A percentile compares a stretch with the other conserved stretches of the same genome.
phyloP scores from a whole-genome alignment of 92 coral and sea anemone genomes.

The Plumapathes pennacea region DNA sequence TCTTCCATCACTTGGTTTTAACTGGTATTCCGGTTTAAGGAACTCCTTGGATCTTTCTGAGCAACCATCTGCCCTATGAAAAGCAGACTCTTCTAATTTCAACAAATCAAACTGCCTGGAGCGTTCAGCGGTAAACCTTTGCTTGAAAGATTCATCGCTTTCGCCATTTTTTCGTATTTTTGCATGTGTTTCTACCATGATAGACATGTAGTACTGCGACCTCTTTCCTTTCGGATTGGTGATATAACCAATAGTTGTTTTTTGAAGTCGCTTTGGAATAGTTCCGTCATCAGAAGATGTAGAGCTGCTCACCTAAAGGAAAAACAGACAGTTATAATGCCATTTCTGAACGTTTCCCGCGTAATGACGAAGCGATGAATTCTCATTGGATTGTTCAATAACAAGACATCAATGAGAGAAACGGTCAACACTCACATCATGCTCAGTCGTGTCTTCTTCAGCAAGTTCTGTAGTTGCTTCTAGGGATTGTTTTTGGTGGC shows the following conservation, averaged over 20 bases:
- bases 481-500: constrained; percentile 18
- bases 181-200: constrained; percentile 1
- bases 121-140: constrained; percentile 22
- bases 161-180: constrained; percentile 30
- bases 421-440: no score
- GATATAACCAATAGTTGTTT: constrained; percentile 1
- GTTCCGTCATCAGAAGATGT: constrained; percentile 6
- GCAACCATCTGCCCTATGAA: constrained; percentile 3
- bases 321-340: constrained; percentile 1
- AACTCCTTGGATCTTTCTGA: constrained; percentile 7
- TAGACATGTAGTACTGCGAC: constrained; percentile 6
- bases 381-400: no score
- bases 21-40: constrained; percentile 1
- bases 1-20: neutral
- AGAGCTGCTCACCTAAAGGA: constrained; percentile 5
- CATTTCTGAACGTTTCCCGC: no score
- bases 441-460: constrained; percentile 1
- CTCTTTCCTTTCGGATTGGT: constrained; percentile 7
- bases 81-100: constrained; percentile 8
- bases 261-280: constrained; percentile 6
- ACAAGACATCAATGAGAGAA: no score
- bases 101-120: constrained; percentile 22
- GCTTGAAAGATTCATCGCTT: constrained; percentile 17
- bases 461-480: constrained; percentile 3
- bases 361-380: no score